Conservation (phyloP, 1,140 invertebrate species). For the Apolygus lucorum region DNA sequence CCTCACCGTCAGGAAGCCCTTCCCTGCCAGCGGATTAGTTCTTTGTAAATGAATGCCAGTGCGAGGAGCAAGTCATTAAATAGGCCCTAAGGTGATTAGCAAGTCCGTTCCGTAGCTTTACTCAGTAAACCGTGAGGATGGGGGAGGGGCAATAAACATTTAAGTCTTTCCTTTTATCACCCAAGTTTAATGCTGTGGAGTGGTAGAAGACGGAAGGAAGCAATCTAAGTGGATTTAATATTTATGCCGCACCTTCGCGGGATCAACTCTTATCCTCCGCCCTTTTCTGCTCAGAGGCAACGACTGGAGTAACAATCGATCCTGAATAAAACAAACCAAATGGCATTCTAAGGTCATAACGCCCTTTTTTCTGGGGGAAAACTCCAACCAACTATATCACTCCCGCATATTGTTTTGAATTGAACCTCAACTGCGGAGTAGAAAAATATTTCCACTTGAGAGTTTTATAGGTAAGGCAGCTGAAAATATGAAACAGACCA, state of each 20-base stretch:
- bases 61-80: not conserved
- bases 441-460: too few species aligned
- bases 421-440: too few species aligned
- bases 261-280: not conserved
- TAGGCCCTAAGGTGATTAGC: conserved; percentile 12
- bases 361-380: too few species aligned
- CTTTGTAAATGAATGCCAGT: too few species aligned
- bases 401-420: too few species aligned
- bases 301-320: not conserved
- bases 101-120: conserved; percentile 4
- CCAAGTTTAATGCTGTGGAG: conserved; percentile 3
- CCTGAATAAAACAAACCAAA: conserved; percentile 10
- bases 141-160: conserved; percentile 9
- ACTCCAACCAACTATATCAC: too few species aligned
- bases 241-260: conserved; percentile 6
- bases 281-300: not conserved
- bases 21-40: too few species aligned
- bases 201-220: conserved; percentile 9
- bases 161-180: conserved; percentile 13
- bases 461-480: too few species aligned
- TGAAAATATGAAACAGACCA: too few species aligned
- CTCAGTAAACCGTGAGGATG: not conserved
- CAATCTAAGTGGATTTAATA: conserved; percentile 14
- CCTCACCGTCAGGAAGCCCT: too few species aligned
- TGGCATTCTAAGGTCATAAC: not conserved